phyloP scores from a whole-genome alignment of 2,797 vertebrate genomes.

The Caiman crocodilus region DNA sequence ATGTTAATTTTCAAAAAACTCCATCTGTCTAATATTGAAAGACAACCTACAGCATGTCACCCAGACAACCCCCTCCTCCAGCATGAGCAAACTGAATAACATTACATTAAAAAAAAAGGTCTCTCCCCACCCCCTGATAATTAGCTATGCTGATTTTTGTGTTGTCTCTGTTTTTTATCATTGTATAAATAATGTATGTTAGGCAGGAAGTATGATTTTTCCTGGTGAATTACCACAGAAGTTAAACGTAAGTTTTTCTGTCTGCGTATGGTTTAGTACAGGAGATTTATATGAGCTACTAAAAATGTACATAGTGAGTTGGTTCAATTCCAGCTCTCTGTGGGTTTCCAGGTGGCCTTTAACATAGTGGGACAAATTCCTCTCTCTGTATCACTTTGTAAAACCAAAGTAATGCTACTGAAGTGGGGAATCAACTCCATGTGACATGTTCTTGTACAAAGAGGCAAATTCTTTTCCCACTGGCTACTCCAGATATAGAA shows the following conservation, averaged over 20 bases:
- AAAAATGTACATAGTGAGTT: slow-evolving; percentile 6
- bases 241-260: slow-evolving; percentile 55
- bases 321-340: slow-evolving; percentile 7
- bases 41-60: slow-evolving; percentile 58
- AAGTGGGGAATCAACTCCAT: neutral
- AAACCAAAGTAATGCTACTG: neutral
- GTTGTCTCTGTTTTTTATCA: neutral
- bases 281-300: slow-evolving; percentile 22
- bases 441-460: rapidly evolving
- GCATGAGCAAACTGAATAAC: slow-evolving; percentile 64
- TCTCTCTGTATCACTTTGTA: slow-evolving; percentile 7
- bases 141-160: slow-evolving; percentile 69
- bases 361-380: slow-evolving; percentile 24
- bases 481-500: neutral
- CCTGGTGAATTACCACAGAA: slow-evolving; percentile 58
- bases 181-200: neutral
- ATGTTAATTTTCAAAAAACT: slow-evolving; percentile 79
- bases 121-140: slow-evolving; percentile 24
- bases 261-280: slow-evolving; percentile 43
- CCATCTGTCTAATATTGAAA: slow-evolving; percentile 83
- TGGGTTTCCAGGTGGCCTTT: neutral
- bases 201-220: slow-evolving; percentile 76
- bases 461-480: neutral
- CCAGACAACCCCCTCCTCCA: slow-evolving; percentile 59
- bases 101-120: slow-evolving; percentile 25